A percentile compares a stretch with the other conserved stretches of the same genome.
These are phyloP conservation scores for Portevinia maculata DNA, from an alignment of 2,888 invertebrate species.

Conservation along the genomic window DNA sequence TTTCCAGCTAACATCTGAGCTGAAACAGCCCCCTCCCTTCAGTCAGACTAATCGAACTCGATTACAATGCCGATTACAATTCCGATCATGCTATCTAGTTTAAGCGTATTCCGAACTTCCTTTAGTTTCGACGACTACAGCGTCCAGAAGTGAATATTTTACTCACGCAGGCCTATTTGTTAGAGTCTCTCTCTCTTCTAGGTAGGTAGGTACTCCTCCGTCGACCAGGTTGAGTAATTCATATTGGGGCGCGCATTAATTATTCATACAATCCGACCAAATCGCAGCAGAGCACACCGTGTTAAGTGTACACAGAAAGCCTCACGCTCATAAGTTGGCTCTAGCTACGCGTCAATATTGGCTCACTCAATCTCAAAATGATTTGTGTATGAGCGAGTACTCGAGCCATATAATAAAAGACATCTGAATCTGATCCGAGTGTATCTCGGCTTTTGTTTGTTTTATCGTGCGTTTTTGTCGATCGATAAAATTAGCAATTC, in stretches of 20 bases:
- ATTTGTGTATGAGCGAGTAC: slow-evolving; percentile 21
- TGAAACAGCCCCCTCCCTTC: slow-evolving; percentile 9
- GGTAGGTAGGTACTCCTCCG: slow-evolving; percentile 10
- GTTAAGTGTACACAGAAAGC: slow-evolving; percentile 51
- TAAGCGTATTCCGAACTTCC: slow-evolving; percentile 71
- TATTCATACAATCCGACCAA: slow-evolving; percentile 67
- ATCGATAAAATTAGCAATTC: slow-evolving; percentile 68
- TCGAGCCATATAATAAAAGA: slow-evolving; percentile 30
- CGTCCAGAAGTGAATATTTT: slow-evolving; percentile 61
- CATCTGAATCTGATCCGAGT: neutral
- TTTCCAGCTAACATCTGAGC: neutral
- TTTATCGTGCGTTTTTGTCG: slow-evolving; percentile 31
- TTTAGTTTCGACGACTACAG: slow-evolving; percentile 29
- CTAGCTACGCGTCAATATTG: slow-evolving; percentile 53
- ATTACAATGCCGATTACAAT: slow-evolving; percentile 54
- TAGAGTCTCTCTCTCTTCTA: slow-evolving; percentile 29
- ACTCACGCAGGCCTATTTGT: slow-evolving; percentile 61
- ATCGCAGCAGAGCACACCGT: slow-evolving; percentile 29
- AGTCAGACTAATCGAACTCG: neutral
- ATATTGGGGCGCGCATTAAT: slow-evolving; percentile 71
- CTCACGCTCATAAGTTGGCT: slow-evolving; percentile 64
- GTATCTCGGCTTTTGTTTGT: neutral
- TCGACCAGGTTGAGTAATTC: slow-evolving; percentile 54
- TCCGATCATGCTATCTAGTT: slow-evolving; percentile 73
- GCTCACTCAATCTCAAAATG: slow-evolving; percentile 44